Base-by-base conservation (phyloP, 2,888 invertebrate species). In the Julus scanicus region DNA sequence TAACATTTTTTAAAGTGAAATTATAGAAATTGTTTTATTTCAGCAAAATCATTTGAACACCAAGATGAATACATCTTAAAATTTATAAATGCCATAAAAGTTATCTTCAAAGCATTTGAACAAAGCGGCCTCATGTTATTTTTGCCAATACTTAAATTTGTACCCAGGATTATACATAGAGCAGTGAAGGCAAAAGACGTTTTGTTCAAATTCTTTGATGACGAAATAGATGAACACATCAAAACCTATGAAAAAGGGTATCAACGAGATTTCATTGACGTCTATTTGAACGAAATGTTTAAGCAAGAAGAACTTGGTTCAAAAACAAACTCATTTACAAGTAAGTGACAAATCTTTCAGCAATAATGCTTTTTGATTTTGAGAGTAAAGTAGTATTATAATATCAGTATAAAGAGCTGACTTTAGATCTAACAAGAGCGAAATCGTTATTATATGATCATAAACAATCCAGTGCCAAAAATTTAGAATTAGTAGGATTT, bases 181-280 rank as follows among this genome's bases (percentile, higher is more conserved):
- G 6, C 63, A 20, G 8, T 86, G 8, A 83, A n/a, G n/a, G 40
- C 15, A 6, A 83, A 71, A 86, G 44, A 87, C 48, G 6, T 8
- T 2, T 5, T 63, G 2, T 20, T 5, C 6, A 63, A 63, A 63
- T 63, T 63, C 20, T 63, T 63, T 20, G 63, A 63, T 63, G 20
- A 20, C 2, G 63, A 63, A 63, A 63, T 63, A 6, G 63, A 63
- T 63, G 63, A 63, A 20, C 63, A 63, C 6, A 63, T 63, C 8
- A 63, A 63, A 63, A 63, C 63, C 1, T 20, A 63, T 63, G 20
- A 63, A 5, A 20, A 20, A 9, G 63, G 20, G 5, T 20, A 20
- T 63, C 20, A n/a, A 63, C n/a, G 63, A 63, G 63, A 63, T 63
- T 63, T 63, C 63, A 63, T 63, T 4, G 63, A 63, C 9, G 63